These are phyloP conservation scores for Bovichtus diacanthus DNA, from an alignment of 2,797 vertebrate genomes.

Conservation along the genomic window DNA sequence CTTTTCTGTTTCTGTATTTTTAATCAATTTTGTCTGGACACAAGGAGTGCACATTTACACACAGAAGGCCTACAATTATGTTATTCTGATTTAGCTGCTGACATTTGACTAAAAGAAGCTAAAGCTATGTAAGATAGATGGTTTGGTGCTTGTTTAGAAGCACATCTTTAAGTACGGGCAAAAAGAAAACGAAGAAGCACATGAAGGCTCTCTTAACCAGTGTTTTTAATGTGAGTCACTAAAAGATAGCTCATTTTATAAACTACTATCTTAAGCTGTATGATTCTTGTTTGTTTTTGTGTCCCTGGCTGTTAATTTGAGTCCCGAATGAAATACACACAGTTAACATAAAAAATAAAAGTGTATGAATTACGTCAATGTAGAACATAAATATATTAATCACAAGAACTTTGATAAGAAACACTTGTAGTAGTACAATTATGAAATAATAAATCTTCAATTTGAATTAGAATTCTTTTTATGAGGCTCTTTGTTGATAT, in stretches of 20 bases:
- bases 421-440: neutral
- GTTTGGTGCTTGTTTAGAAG: neutral
- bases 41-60: neutral
- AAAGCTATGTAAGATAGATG: neutral
- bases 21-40: neutral
- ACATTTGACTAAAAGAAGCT: neutral
- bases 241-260: neutral
- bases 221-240: conserved; percentile 2
- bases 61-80: too few species aligned
- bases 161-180: neutral
- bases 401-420: neutral
- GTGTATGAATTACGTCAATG: neutral
- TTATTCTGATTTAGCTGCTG: neutral
- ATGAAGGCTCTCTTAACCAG: neutral
- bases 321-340: neutral
- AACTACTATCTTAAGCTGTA: neutral
- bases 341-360: neutral
- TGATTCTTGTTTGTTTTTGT: neutral
- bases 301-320: neutral
- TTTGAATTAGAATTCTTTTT: neutral
- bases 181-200: neutral
- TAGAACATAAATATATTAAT: neutral
- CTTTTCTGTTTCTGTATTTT: neutral
- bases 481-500: neutral
- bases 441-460: neutral